phyloP scores from a whole-genome alignment of 2,113 vertebrate species.

The Garra rufa region DNA sequence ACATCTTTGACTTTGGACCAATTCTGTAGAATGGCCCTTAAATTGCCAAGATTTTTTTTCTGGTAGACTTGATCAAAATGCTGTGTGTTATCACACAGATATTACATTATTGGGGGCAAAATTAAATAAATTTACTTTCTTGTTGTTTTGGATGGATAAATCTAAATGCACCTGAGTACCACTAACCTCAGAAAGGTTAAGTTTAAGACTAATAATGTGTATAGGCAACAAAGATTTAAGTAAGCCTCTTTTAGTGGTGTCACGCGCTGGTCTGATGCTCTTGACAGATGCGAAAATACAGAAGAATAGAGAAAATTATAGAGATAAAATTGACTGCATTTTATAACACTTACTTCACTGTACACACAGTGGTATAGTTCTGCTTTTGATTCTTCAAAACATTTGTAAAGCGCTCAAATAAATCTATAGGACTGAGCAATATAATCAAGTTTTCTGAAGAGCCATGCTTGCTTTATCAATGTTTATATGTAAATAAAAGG shows the following conservation, averaged over 20 bases:
- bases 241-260: neutral
- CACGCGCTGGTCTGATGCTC: neutral
- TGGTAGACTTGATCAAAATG: no score
- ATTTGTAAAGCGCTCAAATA: neutral
- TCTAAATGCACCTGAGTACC: neutral
- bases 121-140: neutral
- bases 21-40: no score
- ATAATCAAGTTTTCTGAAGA: neutral
- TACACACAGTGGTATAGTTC: neutral
- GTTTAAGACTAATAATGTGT: neutral
- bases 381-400: neutral
- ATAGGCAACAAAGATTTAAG: neutral
- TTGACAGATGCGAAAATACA: neutral
- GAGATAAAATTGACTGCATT: neutral
- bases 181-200: neutral
- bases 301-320: neutral
- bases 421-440: neutral
- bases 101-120: no score
- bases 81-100: no score
- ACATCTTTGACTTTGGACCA: no score
- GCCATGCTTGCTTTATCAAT: no score
- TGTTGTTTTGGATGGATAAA: neutral
- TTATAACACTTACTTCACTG: neutral
- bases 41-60: no score
- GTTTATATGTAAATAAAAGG: no score